A percentile compares a stretch with the other conserved stretches of the same genome.
Conservation (phyloP, 2,113 vertebrate genomes). For the Cyprinodon brontotheroides region DNA sequence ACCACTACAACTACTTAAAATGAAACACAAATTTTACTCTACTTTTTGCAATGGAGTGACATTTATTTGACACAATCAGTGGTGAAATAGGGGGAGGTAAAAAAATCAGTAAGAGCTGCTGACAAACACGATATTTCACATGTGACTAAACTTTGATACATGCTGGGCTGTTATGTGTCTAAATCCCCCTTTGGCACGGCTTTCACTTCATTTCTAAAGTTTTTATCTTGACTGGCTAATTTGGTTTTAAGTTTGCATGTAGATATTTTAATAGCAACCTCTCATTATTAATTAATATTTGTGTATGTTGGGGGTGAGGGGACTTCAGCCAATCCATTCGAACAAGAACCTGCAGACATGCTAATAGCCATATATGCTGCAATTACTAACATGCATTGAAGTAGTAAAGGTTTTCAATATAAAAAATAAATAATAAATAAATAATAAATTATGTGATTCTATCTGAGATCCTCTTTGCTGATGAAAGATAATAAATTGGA, state of each 20-base stretch:
- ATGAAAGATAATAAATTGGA: not conserved
- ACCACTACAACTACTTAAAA: not conserved
- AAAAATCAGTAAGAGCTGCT: not conserved
- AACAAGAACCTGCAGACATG: not conserved
- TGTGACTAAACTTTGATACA: slow-evolving; percentile 7
- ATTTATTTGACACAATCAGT: not conserved
- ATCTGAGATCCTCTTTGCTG: not conserved
- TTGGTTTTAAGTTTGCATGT: not conserved
- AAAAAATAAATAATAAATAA: not conserved
- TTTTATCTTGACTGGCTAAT: not conserved
- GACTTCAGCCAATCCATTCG: not conserved
- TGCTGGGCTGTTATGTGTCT: not conserved
- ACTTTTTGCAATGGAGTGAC: not conserved
- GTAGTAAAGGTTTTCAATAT: not conserved
- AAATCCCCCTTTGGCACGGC: not conserved
- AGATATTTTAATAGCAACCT: not conserved
- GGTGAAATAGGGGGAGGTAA: not conserved
- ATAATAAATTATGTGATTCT: not conserved
- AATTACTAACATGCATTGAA: not conserved
- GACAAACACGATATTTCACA: not conserved
- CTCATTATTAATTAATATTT: not conserved
- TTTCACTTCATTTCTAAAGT: not conserved
- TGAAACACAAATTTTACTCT: not conserved
- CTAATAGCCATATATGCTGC: not conserved
- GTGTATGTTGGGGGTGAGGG: too few species aligned